Base-by-base conservation (phyloP, 1,140 invertebrate species). In the Ips nitidus region DNA sequence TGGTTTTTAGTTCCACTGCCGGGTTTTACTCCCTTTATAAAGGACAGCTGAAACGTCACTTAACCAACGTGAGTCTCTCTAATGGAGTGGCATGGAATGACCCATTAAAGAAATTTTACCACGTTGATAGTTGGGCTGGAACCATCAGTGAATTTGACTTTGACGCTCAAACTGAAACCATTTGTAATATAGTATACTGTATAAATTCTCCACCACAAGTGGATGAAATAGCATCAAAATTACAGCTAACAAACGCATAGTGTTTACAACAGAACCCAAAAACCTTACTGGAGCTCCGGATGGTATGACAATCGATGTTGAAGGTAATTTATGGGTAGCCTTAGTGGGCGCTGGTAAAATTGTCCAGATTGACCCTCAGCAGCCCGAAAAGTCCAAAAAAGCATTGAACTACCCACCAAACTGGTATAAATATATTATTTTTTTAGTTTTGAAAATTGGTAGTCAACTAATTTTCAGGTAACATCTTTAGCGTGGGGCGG, bases 401-500 rank as follows among this genome's bases (percentile, higher is more conserved):
- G 72, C 8, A 71, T 79, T 41, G 47, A 69, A 22, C 57, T 79
- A 22, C 77, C 77, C 4, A 72, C 73, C 6, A 75, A 76, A 71
- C 75, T 75, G 72, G 78, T 78, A 77, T 60, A 22, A n/a, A 6
- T 37, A 39, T 57, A 39, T 37, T 1, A 5, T 2, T 36, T 5
- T n/a, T 7, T 39, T 41, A 41, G 4, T 4, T 45, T 4, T 59
- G 40, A 38, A 42, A 59, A 5, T 39, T 59, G 7, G 8, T 6
- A 42, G 42, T 41, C 4, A 7, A 22, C 8, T n/a, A 3, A 42
- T 59, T 60, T 47, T 5, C 8, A 90, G 76, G 85, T 91, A 2
- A 94, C 93, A 0, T 94, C 92, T 0, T 87, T 86, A 0, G 88
- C 89, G 57, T 95, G 91, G 76, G 93, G 93, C 3, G 93, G 92